Percentiles rank a stretch among this genome's conserved stretches.
phyloP scores from a whole-genome alignment of 2,888 invertebrate genomes.

The Stenotaenia linearis region DNA sequence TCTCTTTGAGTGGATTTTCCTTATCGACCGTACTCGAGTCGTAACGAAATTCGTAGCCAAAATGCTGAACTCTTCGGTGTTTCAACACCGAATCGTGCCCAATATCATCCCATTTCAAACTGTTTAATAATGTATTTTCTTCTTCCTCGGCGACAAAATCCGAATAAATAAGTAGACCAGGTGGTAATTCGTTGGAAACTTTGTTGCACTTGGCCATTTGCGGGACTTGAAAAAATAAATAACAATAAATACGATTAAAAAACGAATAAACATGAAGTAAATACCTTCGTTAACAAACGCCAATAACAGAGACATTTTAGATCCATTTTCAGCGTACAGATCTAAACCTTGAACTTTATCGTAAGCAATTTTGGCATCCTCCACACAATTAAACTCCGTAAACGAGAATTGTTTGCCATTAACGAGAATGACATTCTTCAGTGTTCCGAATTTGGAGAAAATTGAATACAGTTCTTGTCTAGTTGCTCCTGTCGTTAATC shows the following conservation, averaged over 20 bases:
- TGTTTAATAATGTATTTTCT: conserved; percentile 58
- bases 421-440: conserved; percentile 62
- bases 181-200: conserved; percentile 49
- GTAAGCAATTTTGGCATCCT: conserved; percentile 57
- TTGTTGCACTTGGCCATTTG: conserved; percentile 37
- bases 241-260: background rate
- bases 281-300: conserved; percentile 59
- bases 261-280: conserved; percentile 37
- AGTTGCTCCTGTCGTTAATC: conserved; percentile 71
- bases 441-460: conserved; percentile 53
- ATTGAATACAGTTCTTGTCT: conserved; percentile 58
- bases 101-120: conserved; percentile 54
- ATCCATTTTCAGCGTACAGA: conserved; percentile 53
- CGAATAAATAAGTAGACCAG: conserved; percentile 63
- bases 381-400: conserved; percentile 55
- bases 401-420: conserved; percentile 78
- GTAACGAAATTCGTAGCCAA: conserved; percentile 86
- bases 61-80: conserved; percentile 80
- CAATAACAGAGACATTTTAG: conserved; percentile 57
- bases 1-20: conserved; percentile 58
- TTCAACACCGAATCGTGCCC: conserved; percentile 53
- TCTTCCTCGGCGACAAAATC: conserved; percentile 67
- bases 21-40: conserved; percentile 77
- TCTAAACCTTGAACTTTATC: conserved; percentile 55
- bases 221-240: conserved; percentile 46